These are phyloP conservation scores for Cordylochernes scorpioides DNA, from an alignment of 2,888 invertebrate species.

Conservation along the genomic window DNA sequence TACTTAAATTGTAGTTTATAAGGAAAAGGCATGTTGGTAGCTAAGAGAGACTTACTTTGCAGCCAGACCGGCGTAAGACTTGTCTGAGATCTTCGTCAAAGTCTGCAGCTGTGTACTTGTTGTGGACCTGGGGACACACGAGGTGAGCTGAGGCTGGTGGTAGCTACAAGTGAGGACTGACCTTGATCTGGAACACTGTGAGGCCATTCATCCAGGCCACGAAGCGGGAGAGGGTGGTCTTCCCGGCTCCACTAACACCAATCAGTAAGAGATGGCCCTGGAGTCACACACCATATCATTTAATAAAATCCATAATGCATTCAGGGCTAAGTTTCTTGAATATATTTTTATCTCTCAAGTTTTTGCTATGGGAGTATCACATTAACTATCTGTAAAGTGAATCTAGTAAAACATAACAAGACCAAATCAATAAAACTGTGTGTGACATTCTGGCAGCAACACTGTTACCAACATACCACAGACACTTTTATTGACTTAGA, in stretches of 20 bases:
- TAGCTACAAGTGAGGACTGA: constrained; percentile 18
- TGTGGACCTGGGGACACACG: constrained; percentile 42
- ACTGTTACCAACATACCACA: too few species aligned
- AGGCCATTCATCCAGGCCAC: constrained; percentile 99
- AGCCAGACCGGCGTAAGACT: constrained; percentile 29
- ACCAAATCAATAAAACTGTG: too few species aligned
- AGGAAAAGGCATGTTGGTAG: neutral
- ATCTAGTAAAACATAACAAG: too few species aligned
- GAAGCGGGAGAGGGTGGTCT: constrained; percentile 92
- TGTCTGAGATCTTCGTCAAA: constrained; percentile 88
- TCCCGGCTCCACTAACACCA: constrained; percentile 94
- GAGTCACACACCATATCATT: neutral
- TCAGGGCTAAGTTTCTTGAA: too few species aligned
- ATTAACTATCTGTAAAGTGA: too few species aligned
- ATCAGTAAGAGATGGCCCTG: constrained; percentile 76
- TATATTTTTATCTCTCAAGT: too few species aligned
- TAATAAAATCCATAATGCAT: neutral
- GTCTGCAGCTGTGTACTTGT: constrained; percentile 92
- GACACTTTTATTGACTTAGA: too few species aligned
- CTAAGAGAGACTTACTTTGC: constrained; percentile 20
- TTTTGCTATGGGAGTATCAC: too few species aligned
- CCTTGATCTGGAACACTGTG: constrained; percentile 95
- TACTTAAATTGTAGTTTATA: too few species aligned
- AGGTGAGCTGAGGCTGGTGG: neutral
- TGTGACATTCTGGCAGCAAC: too few species aligned